These are phyloP conservation scores for Coregonus clupeaformis DNA, from an alignment of 2,113 vertebrate genomes.

Conservation along the genomic window DNA sequence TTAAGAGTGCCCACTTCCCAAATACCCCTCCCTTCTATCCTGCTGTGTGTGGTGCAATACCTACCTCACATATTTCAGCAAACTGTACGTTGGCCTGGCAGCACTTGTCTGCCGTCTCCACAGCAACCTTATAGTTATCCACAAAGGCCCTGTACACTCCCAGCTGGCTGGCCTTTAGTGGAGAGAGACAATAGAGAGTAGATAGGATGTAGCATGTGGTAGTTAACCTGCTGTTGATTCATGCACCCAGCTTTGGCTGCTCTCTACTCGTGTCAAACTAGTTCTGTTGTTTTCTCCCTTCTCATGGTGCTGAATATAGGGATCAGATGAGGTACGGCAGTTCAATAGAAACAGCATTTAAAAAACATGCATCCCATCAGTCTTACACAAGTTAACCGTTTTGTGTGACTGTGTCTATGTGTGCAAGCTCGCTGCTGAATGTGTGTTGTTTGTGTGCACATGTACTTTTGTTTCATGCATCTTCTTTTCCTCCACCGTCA, in stretches of 20 bases:
- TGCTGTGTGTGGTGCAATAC: constrained; percentile 21
- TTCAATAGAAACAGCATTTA: not conserved
- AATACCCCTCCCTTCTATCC: no score
- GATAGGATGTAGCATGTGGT: not conserved
- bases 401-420: not conserved
- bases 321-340: not conserved
- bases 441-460: not conserved
- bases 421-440: not conserved
- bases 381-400: no score
- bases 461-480: constrained; percentile 24
- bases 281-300: not conserved
- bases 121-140: constrained; percentile 97
- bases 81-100: constrained; percentile 97
- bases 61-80: constrained; percentile 98
- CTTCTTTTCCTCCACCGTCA: constrained; percentile 19
- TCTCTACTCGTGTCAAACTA: not conserved
- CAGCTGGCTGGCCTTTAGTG: constrained; percentile 90
- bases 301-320: not conserved
- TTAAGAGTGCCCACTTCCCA: no score
- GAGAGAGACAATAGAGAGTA: not conserved
- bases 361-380: not conserved
- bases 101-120: constrained; percentile 97
- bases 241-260: not conserved
- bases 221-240: not conserved
- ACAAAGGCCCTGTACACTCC: constrained; percentile 97